Percentiles rank a stretch among this genome's conserved stretches.
Conservation (phyloP, 1,140 invertebrate species). For the Calephelis virginiensis region DNA sequence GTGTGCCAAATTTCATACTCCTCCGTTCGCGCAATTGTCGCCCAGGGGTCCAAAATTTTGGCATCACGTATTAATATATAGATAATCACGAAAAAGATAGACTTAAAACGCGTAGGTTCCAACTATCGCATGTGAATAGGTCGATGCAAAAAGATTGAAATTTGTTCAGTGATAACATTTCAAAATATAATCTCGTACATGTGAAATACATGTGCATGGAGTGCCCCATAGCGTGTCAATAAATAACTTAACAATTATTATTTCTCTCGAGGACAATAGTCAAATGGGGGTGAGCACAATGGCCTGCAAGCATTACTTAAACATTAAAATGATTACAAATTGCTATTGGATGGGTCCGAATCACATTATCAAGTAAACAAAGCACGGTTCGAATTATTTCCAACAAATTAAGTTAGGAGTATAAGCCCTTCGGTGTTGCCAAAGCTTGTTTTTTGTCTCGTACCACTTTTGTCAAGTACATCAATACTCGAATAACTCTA, state of each 20-base stretch:
- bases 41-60: too few relatives aligned
- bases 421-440: neutral
- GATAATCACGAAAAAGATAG: too few relatives aligned
- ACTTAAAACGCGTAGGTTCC: too few relatives aligned
- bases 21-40: too few relatives aligned
- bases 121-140: neutral
- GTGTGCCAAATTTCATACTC: too few relatives aligned
- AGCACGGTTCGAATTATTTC: conserved; percentile 43
- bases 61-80: too few relatives aligned
- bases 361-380: conserved; percentile 55
- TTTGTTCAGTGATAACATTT: neutral
- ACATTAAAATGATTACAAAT: conserved; percentile 73
- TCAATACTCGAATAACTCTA: too few relatives aligned
- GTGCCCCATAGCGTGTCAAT: conserved; percentile 46
- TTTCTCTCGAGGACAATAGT: conserved; percentile 45
- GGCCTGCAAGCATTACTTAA: conserved; percentile 45
- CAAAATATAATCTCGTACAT: conserved; percentile 14
- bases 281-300: conserved; percentile 39
- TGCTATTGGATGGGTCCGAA: conserved; percentile 61
- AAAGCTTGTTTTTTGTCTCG: too few relatives aligned
- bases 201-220: conserved; percentile 32
- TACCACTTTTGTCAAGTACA: too few relatives aligned
- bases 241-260: conserved; percentile 59
- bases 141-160: neutral
- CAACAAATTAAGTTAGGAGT: conserved; percentile 49